These are phyloP conservation scores for Toxotes jaculatrix DNA, from an alignment of 2,113 vertebrate species.

Conservation along the genomic window DNA sequence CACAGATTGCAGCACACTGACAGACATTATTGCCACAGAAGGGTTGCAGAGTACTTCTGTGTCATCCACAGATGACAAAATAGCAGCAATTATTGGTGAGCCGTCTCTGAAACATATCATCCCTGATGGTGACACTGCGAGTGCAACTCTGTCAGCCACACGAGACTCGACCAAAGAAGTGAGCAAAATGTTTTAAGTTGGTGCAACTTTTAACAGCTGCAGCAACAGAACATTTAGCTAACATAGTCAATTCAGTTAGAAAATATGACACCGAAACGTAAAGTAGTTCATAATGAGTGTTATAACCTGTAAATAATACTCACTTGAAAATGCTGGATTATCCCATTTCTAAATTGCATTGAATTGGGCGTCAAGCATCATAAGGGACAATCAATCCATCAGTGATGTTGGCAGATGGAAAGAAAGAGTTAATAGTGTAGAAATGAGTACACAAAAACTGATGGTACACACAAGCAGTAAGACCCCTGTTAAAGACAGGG, in stretches of 20 bases:
- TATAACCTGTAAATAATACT: neutral
- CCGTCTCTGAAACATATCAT: slow-evolving; percentile 13
- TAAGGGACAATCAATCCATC: neutral
- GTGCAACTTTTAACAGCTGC: neutral
- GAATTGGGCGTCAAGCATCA: neutral
- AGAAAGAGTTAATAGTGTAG: neutral
- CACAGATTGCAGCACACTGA: neutral
- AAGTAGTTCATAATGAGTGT: neutral
- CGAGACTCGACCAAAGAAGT: neutral
- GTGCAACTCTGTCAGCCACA: slow-evolving; percentile 17
- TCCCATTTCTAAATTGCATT: neutral
- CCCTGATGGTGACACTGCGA: slow-evolving; percentile 5
- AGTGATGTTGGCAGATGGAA: neutral
- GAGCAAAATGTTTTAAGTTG: neutral
- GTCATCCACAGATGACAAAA: slow-evolving; percentile 29
- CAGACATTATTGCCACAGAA: neutral
- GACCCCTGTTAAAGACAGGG: neutral
- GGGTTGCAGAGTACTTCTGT: slow-evolving; percentile 9
- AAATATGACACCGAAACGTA: neutral
- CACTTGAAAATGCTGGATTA: neutral
- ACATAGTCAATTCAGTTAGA: neutral
- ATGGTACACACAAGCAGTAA: neutral
- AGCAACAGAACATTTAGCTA: neutral
- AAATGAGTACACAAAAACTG: slow-evolving; percentile 10
- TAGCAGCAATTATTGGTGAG: slow-evolving; percentile 31